A percentile compares a stretch with the other conserved stretches of the same genome.
These are phyloP conservation scores for Odontamblyopus lacepedii DNA, from an alignment of 2,797 vertebrate genomes.

Conservation along the genomic window DNA sequence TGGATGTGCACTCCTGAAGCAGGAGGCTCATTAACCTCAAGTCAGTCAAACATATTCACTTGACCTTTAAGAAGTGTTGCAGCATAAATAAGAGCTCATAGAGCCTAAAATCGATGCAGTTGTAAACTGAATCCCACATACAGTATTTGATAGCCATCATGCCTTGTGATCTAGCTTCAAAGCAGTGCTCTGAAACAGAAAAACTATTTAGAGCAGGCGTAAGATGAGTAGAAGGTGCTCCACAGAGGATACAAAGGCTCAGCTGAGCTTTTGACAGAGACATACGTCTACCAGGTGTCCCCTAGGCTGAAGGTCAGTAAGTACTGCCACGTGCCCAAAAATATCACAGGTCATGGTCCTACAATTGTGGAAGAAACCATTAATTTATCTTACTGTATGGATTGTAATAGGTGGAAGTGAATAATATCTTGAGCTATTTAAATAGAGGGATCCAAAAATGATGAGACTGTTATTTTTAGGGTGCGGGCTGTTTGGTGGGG, in stretches of 20 bases:
- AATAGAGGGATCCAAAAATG: background rate
- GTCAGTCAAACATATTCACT: conserved; percentile 12
- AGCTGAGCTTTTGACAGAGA: conserved; percentile 29
- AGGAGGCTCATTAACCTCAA: conserved; percentile 9
- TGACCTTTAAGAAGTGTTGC: conserved; percentile 11
- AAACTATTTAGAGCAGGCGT: conserved; percentile 39
- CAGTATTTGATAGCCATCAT: conserved; percentile 3
- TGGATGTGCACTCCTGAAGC: conserved; percentile 35
- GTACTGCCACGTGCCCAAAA: conserved; percentile 3
- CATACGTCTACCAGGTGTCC: conserved; percentile 28
- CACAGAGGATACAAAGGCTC: conserved; percentile 30
- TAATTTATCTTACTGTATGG: background rate
- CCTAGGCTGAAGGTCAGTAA: background rate
- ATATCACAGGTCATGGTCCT: conserved; percentile 4
- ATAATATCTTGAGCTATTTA: background rate
- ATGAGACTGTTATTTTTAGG: background rate
- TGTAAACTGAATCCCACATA: conserved; percentile 15
- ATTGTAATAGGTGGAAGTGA: background rate
- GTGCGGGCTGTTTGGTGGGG: conserved; percentile 9
- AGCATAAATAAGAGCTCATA: background rate
- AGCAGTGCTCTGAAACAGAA: conserved; percentile 17
- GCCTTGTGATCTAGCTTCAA: conserved; percentile 29
- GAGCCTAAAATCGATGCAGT: conserved; percentile 3
- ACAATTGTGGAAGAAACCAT: background rate
- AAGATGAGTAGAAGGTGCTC: conserved; percentile 45